Conservation (phyloP, 92 coral and sea anemone species). For the Porites rus region DNA sequence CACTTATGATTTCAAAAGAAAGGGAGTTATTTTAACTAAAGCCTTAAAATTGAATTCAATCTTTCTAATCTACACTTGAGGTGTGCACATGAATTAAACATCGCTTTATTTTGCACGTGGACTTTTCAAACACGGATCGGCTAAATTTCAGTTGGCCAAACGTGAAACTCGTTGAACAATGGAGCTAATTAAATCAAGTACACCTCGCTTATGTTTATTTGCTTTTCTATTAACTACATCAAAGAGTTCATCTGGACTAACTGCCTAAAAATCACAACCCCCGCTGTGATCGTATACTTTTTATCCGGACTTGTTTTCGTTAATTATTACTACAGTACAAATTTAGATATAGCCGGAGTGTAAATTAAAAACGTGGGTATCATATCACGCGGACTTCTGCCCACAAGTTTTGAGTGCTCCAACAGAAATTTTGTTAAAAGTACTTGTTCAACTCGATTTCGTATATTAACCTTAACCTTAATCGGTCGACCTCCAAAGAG, state of each 20-base stretch:
- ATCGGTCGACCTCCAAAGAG: not conserved
- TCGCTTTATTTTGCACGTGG: conserved; percentile 31
- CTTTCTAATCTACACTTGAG: conserved; percentile 46
- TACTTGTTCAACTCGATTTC: conserved; percentile 7
- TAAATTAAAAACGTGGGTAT: conserved; percentile 4
- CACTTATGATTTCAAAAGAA: conserved; percentile 46
- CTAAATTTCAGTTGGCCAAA: conserved; percentile 40
- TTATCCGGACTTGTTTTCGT: not conserved
- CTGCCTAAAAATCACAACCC: conserved; percentile 45
- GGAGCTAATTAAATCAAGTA: conserved; percentile 70
- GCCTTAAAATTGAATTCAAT: conserved; percentile 33
- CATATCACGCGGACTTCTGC: not conserved
- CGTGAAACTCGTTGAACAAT: conserved; percentile 43
- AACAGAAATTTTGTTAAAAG: conserved; percentile 10
- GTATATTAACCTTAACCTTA: not conserved
- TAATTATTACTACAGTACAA: not conserved
- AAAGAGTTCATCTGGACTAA: conserved; percentile 27
- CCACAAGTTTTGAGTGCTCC: not conserved
- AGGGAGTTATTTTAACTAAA: conserved; percentile 37
- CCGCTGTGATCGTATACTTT: conserved; percentile 18
- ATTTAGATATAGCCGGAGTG: not conserved
- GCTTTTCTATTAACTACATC: conserved; percentile 45
- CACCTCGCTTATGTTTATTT: conserved; percentile 38
- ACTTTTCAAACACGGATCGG: conserved; percentile 32
- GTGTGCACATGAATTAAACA: conserved; percentile 44